Evolutionary conservation across 2,797 vertebrate species (phyloP).

Genomic region (Pangasius djambal): DNA sequence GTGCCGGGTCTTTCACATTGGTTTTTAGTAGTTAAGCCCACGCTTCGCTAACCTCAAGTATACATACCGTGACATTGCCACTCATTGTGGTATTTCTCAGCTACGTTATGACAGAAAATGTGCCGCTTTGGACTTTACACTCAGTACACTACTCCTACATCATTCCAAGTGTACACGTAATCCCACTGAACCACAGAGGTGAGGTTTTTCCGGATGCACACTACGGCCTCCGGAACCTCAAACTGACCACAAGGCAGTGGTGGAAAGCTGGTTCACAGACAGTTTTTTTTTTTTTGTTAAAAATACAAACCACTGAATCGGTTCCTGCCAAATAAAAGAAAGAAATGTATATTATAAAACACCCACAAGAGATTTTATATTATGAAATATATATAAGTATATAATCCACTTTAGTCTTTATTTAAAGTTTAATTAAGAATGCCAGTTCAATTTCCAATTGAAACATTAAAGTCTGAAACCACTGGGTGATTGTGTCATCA

Average conservation of each 20-base stretch:
- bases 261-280: not conserved
- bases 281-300: not conserved
- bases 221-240: not conserved
- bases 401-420: not conserved
- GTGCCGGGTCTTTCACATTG: slow-evolving; percentile 29
- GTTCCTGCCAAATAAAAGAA: not conserved
- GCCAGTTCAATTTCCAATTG: not conserved
- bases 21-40: slow-evolving; percentile 31
- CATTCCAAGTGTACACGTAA: slow-evolving; percentile 28
- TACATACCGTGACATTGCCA: slow-evolving; percentile 26
- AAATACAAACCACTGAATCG: not conserved
- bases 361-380: not conserved
- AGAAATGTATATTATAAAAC: not conserved
- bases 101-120: slow-evolving; percentile 10
- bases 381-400: not conserved
- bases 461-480: not conserved
- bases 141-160: not conserved
- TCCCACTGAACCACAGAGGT: slow-evolving; percentile 16
- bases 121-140: not conserved
- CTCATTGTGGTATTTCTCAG: slow-evolving; percentile 15
- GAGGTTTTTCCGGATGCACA: not conserved
- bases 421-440: not conserved
- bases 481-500: not conserved
- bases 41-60: slow-evolving; percentile 1
- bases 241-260: slow-evolving; percentile 34